Base-by-base conservation (phyloP, 1,140 invertebrate species). In the Drosophila auraria region DNA sequence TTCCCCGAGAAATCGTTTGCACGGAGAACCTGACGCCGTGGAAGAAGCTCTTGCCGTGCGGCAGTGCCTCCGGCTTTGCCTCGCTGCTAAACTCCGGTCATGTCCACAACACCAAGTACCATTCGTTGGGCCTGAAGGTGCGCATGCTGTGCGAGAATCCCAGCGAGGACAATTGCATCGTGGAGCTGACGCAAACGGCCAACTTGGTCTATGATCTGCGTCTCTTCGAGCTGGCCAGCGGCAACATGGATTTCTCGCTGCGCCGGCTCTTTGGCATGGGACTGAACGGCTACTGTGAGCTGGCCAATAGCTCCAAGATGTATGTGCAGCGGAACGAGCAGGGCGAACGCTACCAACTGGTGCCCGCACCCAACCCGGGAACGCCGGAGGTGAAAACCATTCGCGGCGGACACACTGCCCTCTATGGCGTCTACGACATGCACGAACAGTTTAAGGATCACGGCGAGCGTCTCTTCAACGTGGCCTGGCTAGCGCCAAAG, bases 21-120 rank as follows among this genome's bases (percentile, higher is more conserved):
- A 99, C 99, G 20, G 98, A 99, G 94, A 99, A 99, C 94, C 94
- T 99, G 78, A 99, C 99, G 36, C 99, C 99, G 5, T 99, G 98
- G 96, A 99, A 98, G 91, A 99, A 99, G 93, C 93, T 99, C 2
- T 92, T 99, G 38, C 99, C 99, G 3, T 99, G 99, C 94, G 96
- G 97, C 91, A 96, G 96, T 45, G 96, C 95, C 93, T 95, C 96
- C 93, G 98, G 98, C 25, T 94, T 99, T 69, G 95, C 97, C 25
- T 96, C 96, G 2, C 93, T 99, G 27, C 94, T 99, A n/a, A 98
- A 98, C 93, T 97, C 98, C 14, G 96, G 96, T 56, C 95, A 96
- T 83, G 96, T 99, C 58, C 98, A 99, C 91, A 98, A 98, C 91
- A 97, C 97, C 17, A 96, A 97, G 91, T 99, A 98, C 93, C 98